A percentile compares a stretch with the other conserved stretches of the same genome.
phyloP scores from a whole-genome alignment of 1,140 invertebrate genomes.

The Triops cancriformis region DNA sequence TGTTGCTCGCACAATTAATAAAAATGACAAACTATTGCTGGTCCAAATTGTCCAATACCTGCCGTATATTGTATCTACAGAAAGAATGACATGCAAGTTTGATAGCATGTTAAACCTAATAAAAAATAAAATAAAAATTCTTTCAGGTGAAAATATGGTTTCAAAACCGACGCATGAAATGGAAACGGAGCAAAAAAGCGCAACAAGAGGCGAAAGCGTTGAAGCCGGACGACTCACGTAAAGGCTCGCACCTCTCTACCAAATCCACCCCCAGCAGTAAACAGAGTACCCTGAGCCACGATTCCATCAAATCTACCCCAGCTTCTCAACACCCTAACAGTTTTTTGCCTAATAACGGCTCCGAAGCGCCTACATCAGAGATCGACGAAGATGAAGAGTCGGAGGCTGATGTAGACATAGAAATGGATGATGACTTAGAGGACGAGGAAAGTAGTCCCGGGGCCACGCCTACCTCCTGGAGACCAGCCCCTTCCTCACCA shows the following conservation, averaged over 20 bases:
- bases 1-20: too few relatives aligned
- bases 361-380: not conserved
- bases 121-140: too few relatives aligned
- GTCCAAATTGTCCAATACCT: too few relatives aligned
- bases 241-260: not conserved
- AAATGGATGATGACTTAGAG: conserved; percentile 22
- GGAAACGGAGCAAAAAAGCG: conserved; percentile 89
- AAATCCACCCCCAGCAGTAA: not conserved
- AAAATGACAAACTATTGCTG: too few relatives aligned
- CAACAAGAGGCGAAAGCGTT: conserved; percentile 55
- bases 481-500: not conserved
- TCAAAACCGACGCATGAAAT: conserved; percentile 91
- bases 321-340: not conserved
- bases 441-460: conserved; percentile 20
- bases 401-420: conserved; percentile 24
- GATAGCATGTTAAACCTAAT: too few relatives aligned
- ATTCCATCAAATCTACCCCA: conserved; percentile 6
- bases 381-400: conserved; percentile 19
- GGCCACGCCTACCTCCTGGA: conserved; percentile 17
- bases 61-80: too few relatives aligned
- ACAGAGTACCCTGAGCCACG: not conserved
- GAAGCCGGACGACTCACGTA: not conserved
- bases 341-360: conserved; percentile 8
- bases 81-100: too few relatives aligned
- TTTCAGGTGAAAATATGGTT: conserved; percentile 92